A percentile compares a stretch with the other conserved stretches of the same genome.
Conservation (phyloP, 2,113 vertebrate species). For the Cichladusa arquata region DNA sequence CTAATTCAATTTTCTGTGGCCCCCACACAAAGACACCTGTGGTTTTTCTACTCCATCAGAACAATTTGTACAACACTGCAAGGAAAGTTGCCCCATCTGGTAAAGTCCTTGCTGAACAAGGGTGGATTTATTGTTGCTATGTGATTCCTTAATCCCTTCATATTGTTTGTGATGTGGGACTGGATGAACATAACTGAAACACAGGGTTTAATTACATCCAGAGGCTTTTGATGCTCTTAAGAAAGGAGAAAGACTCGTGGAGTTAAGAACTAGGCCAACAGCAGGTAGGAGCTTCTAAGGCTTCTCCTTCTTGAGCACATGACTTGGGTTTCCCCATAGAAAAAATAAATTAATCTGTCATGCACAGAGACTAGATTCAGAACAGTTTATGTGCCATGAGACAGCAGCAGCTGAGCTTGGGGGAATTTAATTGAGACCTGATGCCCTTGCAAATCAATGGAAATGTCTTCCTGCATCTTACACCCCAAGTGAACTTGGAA, state of each 20-base stretch:
- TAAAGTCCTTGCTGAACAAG: not conserved
- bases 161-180: slow-evolving; percentile 4
- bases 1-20: not conserved
- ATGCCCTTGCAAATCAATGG: not conserved
- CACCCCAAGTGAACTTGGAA: not conserved
- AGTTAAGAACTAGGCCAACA: slow-evolving; percentile 1
- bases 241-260: not conserved
- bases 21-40: not conserved
- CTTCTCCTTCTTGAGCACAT: not conserved
- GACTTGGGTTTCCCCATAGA: not conserved
- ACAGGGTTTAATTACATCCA: not conserved
- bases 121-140: not conserved
- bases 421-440: not conserved
- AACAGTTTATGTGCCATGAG: not conserved
- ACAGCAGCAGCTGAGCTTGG: not conserved
- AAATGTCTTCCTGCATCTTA: not conserved
- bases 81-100: not conserved
- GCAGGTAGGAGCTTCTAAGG: not conserved
- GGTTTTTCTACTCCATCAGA: not conserved
- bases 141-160: not conserved
- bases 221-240: slow-evolving; percentile 10
- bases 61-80: not conserved
- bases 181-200: slow-evolving; percentile 6
- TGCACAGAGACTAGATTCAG: not conserved
- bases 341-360: not conserved